Percentiles rank a stretch among this genome's conserved stretches.
These are phyloP conservation scores for Orchesella flavescens DNA, from an alignment of 2,888 invertebrate genomes.

Conservation along the genomic window DNA sequence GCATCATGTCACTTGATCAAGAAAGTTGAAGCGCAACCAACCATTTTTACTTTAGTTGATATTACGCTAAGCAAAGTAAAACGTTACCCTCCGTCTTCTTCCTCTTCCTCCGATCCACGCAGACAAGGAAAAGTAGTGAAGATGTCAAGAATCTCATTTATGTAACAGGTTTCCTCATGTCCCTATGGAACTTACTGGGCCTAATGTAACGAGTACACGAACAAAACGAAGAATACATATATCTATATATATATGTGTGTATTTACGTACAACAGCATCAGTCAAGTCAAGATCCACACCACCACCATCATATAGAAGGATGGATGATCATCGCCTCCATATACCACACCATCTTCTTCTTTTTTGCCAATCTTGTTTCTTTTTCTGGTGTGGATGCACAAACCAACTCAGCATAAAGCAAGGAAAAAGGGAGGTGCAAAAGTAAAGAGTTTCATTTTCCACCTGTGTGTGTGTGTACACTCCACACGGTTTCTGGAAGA, in stretches of 20 bases:
- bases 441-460: conserved; percentile 15
- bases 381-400: not conserved
- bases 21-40: conserved; percentile 23
- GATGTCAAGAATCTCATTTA: conserved; percentile 71
- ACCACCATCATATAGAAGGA: not conserved
- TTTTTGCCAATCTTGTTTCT: conserved; percentile 10
- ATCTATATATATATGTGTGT: not conserved
- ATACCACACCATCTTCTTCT: conserved; percentile 12
- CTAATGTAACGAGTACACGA: conserved; percentile 12
- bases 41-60: not conserved
- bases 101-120: not conserved
- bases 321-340: not conserved
- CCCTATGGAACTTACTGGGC: conserved; percentile 33
- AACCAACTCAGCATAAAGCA: conserved; percentile 15
- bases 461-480: conserved; percentile 4
- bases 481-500: not conserved
- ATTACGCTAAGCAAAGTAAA: conserved; percentile 26
- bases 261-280: not conserved
- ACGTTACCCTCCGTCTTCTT: no score
- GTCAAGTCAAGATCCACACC: not conserved
- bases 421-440: conserved; percentile 12
- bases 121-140: conserved; percentile 6
- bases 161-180: conserved; percentile 70
- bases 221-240: not conserved
- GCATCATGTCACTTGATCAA: conserved; percentile 30